phyloP scores from a whole-genome alignment of 2,113 vertebrate species.

The Shinisaurus crocodilurus region DNA sequence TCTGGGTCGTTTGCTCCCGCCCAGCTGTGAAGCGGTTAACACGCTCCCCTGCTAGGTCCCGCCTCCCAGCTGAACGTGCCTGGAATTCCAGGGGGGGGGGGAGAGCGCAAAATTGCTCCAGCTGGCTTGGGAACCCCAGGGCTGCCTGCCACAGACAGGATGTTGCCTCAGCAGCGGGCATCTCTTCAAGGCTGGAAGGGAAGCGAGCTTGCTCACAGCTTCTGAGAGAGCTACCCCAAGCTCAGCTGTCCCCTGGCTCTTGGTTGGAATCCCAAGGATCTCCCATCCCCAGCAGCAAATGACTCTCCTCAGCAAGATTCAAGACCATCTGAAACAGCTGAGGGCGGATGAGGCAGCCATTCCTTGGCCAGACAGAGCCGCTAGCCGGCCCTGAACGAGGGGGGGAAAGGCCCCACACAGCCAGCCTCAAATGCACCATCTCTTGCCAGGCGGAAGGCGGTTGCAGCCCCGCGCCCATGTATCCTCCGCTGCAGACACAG shows the following conservation, averaged over 20 bases:
- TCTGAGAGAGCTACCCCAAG: neutral
- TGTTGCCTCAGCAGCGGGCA: slow-evolving; percentile 32
- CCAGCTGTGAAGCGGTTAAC: neutral
- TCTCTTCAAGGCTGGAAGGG: neutral
- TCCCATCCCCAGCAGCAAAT: slow-evolving; percentile 68
- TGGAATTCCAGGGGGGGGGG: slow-evolving; percentile 54
- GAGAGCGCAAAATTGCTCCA: slow-evolving; percentile 14
- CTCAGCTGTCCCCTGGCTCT: slow-evolving; percentile 55
- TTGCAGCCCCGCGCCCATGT: neutral
- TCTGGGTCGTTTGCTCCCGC: neutral
- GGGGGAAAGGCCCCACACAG: neutral
- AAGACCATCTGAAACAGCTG: slow-evolving; percentile 72
- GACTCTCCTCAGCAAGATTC: slow-evolving; percentile 66
- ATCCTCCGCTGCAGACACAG: neutral
- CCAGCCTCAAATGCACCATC: neutral
- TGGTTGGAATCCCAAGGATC: slow-evolving; percentile 74
- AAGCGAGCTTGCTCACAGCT: slow-evolving; percentile 39
- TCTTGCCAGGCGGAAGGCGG: neutral
- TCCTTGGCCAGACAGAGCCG: slow-evolving; percentile 31
- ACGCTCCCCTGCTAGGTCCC: neutral
- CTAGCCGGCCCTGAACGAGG: neutral
- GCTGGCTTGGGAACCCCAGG: slow-evolving; percentile 32
- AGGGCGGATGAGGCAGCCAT: slow-evolving; percentile 3
- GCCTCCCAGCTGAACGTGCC: accelerated
- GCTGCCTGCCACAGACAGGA: neutral